phyloP scores from a whole-genome alignment of 2,113 vertebrate genomes.

The Lutjanus erythropterus region DNA sequence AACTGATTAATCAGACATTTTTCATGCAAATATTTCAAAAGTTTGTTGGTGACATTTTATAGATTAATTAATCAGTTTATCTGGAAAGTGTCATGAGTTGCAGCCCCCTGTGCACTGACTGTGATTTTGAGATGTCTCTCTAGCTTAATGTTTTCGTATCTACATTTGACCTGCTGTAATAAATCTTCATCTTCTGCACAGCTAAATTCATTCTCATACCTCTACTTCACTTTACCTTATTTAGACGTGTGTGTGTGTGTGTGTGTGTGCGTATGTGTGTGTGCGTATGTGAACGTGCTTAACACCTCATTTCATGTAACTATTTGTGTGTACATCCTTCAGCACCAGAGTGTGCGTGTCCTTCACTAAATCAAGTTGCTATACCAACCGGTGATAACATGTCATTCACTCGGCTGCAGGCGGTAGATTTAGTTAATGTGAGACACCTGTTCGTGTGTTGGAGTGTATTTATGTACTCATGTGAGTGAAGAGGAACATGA shows the following conservation, averaged over 20 bases:
- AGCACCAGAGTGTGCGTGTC: constrained; percentile 7
- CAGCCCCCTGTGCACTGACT: too few relatives aligned
- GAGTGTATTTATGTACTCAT: constrained; percentile 39
- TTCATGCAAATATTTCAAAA: too few relatives aligned
- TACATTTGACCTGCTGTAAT: constrained; percentile 8
- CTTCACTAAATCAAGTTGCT: constrained; percentile 82
- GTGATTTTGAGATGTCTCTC: not conserved
- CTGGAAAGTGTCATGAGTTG: too few relatives aligned
- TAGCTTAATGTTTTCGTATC: not conserved
- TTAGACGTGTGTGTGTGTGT: not conserved
- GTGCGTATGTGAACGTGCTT: not conserved
- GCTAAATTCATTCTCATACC: constrained; percentile 19
- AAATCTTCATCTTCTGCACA: not conserved
- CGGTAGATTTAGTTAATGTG: constrained; percentile 72
- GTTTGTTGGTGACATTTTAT: too few relatives aligned
- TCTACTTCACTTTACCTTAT: constrained; percentile 26
- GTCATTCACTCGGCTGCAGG: constrained; percentile 76
- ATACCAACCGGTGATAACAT: constrained; percentile 74
- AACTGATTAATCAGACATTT: too few relatives aligned
- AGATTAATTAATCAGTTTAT: too few relatives aligned
- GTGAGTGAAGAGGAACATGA: constrained; percentile 4
- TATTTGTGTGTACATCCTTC: constrained; percentile 32
- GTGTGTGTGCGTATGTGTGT: not conserved
- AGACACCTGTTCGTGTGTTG: constrained; percentile 56
- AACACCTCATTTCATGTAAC: constrained; percentile 33